Base-by-base conservation (phyloP, 1,140 invertebrate genomes). In the Trachymyrmex septentrionalis region DNA sequence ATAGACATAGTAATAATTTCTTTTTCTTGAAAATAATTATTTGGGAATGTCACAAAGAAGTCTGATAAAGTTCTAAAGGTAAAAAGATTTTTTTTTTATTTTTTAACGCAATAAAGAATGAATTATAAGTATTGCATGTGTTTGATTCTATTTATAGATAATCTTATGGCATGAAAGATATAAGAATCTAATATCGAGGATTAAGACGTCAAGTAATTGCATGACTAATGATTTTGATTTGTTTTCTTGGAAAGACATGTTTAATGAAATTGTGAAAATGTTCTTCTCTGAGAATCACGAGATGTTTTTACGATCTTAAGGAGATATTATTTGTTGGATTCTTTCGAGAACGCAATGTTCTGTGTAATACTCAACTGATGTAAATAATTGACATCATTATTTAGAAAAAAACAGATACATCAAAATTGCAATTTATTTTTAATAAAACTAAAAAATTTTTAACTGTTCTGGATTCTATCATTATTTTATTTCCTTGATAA, bases 151-250 rank as follows among this genome's bases (percentile, higher is more conserved):
- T 44, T 67, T 67, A 44, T 44, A 44, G n/a, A 67, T 67, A 44
- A 67, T 67, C 34, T 38, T 73, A 14, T 38, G 2, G 44, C 7
- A 38, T 14, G 9, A 55, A n/a, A 27, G 6, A 73, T 34, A n/a
- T 57, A 38, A 38, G n/a, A 21, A 57, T 19, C 16, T 72, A 34
- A 10, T 30, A 64, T 34, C 27, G 19, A 67, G 64, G 34, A 38
- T 38, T 30, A 9, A 12, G 1, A 16, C 3, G 1, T 73, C 53
- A 57, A 12, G 2, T 57, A 12, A 73, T 73, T 55, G 71, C 50
- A 57, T 73, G 12, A 73, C 57, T 73, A 73, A 14, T 73, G 30
- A 38, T 38, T 73, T 21, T 57, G 5, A 67, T 44, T 44, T 21
- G 64, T 44, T 73, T 73, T 73, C 71, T 53, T 73, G 30, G 27